These are phyloP conservation scores for Norana najaformis DNA, from an alignment of 2,888 invertebrate species.

Conservation along the genomic window DNA sequence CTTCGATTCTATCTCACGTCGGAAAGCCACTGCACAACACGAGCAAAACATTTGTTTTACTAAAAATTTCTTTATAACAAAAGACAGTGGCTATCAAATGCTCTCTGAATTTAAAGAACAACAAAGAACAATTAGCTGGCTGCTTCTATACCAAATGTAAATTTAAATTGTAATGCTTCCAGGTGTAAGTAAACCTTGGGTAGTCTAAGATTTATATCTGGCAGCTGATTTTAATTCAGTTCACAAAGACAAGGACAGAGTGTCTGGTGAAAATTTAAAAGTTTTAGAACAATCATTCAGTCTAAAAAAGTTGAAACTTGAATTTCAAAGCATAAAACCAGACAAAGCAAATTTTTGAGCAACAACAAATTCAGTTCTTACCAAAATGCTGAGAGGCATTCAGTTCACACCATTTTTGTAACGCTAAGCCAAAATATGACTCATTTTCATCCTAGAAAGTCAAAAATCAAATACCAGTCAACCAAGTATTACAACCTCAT, in stretches of 20 bases:
- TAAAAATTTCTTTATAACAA: not conserved
- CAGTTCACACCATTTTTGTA: slow-evolving; percentile 86
- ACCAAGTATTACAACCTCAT: not conserved
- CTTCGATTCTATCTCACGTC: not conserved
- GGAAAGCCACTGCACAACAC: not conserved
- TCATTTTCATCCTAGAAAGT: slow-evolving; percentile 68
- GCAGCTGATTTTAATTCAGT: no score
- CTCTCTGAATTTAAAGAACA: not conserved
- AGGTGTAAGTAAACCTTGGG: no score
- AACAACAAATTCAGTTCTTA: slow-evolving; percentile 45
- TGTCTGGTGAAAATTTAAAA: no score
- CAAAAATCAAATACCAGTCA: not conserved
- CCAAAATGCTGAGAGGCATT: slow-evolving; percentile 83
- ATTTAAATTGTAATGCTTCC: no score
- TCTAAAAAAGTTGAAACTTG: not conserved
- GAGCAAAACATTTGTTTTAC: not conserved
- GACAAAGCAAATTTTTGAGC: not conserved
- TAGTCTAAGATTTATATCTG: no score
- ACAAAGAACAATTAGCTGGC: not conserved
- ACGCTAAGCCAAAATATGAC: slow-evolving; percentile 78
- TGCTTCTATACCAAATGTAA: not conserved
- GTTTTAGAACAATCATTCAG: not conserved
- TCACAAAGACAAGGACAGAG: no score
- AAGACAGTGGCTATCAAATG: slow-evolving; percentile 10
- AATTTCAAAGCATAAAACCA: not conserved